Percentiles rank a stretch among this genome's conserved stretches.
These are phyloP conservation scores for Seladonia tumulorum DNA, from an alignment of 2,888 invertebrate species.

Conservation along the genomic window DNA sequence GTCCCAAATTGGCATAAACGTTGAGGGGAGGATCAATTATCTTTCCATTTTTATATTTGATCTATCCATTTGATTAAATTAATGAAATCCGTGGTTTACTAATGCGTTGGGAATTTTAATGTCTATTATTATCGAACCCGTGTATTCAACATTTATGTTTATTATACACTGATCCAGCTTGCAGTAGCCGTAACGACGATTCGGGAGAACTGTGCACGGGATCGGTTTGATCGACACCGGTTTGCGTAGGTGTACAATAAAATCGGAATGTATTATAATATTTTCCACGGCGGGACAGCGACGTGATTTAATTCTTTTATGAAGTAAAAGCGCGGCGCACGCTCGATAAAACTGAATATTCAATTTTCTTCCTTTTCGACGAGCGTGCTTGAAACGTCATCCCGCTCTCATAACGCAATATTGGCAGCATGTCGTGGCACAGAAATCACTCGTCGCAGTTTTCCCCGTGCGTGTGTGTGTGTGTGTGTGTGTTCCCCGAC, in stretches of 20 bases:
- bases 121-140: too few relatives aligned
- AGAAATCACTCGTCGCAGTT: constrained; percentile 12
- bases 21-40: too few relatives aligned
- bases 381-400: background rate
- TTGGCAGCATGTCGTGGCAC: background rate
- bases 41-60: too few relatives aligned
- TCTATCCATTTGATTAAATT: too few relatives aligned
- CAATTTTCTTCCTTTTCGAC: background rate
- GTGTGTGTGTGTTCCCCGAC: background rate
- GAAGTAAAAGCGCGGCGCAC: background rate
- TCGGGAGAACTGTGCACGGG: too few relatives aligned
- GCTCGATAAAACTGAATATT: constrained; percentile 1
- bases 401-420: constrained; percentile 1
- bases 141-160: too few relatives aligned
- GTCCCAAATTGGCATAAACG: too few relatives aligned
- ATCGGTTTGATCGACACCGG: too few relatives aligned
- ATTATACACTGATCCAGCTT: too few relatives aligned
- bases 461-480: background rate
- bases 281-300: background rate
- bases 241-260: background rate
- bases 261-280: background rate
- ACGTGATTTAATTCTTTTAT: background rate
- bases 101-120: too few relatives aligned
- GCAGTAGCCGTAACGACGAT: too few relatives aligned
- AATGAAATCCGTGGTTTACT: too few relatives aligned